A percentile compares a stretch with the other conserved stretches of the same genome.
Evolutionary conservation across 2,797 vertebrate species (phyloP).

Genomic region (Typhlichthys subterraneus): DNA sequence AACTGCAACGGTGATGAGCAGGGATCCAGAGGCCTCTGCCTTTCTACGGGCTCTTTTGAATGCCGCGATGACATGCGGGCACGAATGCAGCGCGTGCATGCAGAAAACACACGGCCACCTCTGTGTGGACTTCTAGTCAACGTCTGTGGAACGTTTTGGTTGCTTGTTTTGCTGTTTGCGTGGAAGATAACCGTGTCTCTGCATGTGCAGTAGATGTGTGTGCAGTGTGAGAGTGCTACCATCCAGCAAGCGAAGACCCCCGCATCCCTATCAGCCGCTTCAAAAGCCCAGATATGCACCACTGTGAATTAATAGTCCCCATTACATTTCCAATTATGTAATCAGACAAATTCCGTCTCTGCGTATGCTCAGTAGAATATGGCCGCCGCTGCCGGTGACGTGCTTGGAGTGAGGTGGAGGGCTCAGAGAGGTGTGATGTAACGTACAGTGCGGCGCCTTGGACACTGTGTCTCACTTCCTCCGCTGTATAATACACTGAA

Average conservation of each 20-base stretch:
- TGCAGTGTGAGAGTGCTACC: conserved; percentile 25
- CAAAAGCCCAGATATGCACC: conserved; percentile 71
- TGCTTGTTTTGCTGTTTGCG: background rate
- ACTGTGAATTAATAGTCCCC: conserved; percentile 77
- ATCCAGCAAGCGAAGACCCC: conserved; percentile 11
- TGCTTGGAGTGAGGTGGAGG: conserved; percentile 23
- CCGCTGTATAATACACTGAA: conserved; percentile 9
- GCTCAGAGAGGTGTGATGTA: conserved; percentile 44
- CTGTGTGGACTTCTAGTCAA: background rate
- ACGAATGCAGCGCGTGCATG: conserved; percentile 19
- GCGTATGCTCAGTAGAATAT: conserved; percentile 70
- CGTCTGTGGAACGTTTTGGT: background rate
- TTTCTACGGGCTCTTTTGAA: conserved; percentile 25
- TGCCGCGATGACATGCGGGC: conserved; percentile 17
- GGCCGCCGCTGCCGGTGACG: conserved; percentile 34
- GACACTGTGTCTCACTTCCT: conserved; percentile 13
- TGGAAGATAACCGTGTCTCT: conserved; percentile 7
- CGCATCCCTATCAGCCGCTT: conserved; percentile 70
- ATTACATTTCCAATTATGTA: conserved; percentile 82
- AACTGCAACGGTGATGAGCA: conserved; percentile 66
- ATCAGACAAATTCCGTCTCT: conserved; percentile 76
- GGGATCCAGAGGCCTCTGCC: conserved; percentile 48
- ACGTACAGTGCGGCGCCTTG: conserved; percentile 29
- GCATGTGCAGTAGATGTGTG: conserved; percentile 16
- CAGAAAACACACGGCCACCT: conserved; percentile 4